Evolutionary conservation across 1,140 invertebrate genomes (phyloP).

Genomic region (Archegozetes longisetosus): DNA sequence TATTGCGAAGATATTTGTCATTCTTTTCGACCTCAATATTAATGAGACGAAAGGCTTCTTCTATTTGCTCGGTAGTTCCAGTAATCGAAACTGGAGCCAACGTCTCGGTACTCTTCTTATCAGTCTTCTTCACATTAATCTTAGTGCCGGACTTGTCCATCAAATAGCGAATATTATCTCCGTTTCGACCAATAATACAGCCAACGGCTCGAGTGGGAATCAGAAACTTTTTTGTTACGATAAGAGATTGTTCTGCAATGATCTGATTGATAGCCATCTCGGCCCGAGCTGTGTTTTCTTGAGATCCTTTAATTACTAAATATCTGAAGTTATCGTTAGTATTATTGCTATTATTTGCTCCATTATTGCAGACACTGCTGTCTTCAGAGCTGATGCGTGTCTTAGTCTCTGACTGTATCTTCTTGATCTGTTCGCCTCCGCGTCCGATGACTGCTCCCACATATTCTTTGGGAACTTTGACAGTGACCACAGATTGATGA

Average conservation of each 20-base stretch:
- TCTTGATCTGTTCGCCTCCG: constrained; percentile 45
- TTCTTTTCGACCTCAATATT: background rate
- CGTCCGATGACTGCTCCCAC: constrained; percentile 42
- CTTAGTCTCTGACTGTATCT: constrained; percentile 48
- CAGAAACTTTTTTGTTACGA: constrained; percentile 42
- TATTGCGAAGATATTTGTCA: background rate
- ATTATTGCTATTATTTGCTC: constrained; percentile 31
- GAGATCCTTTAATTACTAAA: constrained; percentile 12
- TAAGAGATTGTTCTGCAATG: constrained; percentile 44
- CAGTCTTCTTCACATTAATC: background rate
- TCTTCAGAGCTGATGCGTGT: constrained; percentile 46
- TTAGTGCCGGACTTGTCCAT: background rate
- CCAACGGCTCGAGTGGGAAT: constrained; percentile 44
- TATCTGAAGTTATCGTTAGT: constrained; percentile 45
- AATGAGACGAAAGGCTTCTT: background rate
- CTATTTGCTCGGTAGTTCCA: background rate
- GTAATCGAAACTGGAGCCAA: background rate
- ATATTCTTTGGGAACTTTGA: constrained; percentile 33
- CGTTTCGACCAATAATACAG: constrained; percentile 49
- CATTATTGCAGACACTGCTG: constrained; percentile 16
- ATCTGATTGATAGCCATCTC: constrained; percentile 51
- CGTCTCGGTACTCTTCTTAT: background rate
- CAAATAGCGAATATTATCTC: constrained; percentile 41
- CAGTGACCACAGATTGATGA: background rate
- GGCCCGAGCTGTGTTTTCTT: constrained; percentile 44